Evolutionary conservation across 1,140 invertebrate genomes (phyloP), one percentile per base, ranked within the genome.

Genomic region (Bradynema listronoti): DNA sequence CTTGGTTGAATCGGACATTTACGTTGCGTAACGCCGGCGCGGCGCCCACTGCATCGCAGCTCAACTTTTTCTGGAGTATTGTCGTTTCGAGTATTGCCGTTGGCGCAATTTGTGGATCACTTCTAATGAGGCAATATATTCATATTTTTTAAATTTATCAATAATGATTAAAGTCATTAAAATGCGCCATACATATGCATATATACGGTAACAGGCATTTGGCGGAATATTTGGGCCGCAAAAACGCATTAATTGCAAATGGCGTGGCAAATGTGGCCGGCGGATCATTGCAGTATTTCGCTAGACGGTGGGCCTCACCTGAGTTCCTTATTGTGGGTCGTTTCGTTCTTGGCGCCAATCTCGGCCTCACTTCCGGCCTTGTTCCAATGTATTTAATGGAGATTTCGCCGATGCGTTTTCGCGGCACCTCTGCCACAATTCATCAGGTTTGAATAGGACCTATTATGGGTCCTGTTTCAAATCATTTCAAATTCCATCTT

Each of bases 61-160:
- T 75, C 1, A 75, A 77, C 22, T 65, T 79, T 27, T 61, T 80
- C 4, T 82, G 74, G 70, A 77, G 79, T 4, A 56, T 81, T 11
- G 72, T 78, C 1, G 81, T 82, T 16, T 75, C 80, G 3, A 77
- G 78, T 22, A 80, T 81, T 61, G 80, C 80, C 43, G 71, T 81
- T 19, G 81, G 81, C 5, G 81, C 81, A 1, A 79, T 81, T 63
- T 45, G 77, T 9, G 81, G 80, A 5, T 80, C 80, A 1, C 62
- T 80, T 4, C 52, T 73, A 4, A 80, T 66, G 9, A 60, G 49
- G 59, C 59, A 46, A 49, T 16, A 19, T 59, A 27, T 29, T 63
- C 29, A 22, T 16, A 14, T 29, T 57, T 42, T 27, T 6, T 25
- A 2, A 1, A 27, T 25, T 47, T 66, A 76, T 36, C 61, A 11